These are phyloP conservation scores for Hemiprocne comata DNA, from an alignment of 2,113 vertebrate genomes.

Conservation along the genomic window DNA sequence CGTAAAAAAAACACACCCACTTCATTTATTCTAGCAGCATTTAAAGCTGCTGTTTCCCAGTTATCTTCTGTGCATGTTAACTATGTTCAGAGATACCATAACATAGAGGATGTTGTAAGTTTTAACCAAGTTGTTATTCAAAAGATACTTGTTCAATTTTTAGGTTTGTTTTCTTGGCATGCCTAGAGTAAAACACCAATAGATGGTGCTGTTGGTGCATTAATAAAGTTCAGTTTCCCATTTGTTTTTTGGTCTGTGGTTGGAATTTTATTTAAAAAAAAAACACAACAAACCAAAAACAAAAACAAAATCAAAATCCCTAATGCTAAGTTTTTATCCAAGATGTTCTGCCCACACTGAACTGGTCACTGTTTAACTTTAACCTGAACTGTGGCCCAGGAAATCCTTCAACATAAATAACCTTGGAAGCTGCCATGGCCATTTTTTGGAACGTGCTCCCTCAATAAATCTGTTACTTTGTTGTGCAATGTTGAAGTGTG, in stretches of 20 bases:
- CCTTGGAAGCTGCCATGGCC: slow-evolving; percentile 54
- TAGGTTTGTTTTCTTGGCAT: background rate
- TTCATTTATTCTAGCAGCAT: background rate
- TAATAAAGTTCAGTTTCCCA: background rate
- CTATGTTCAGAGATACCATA: background rate
- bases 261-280: background rate
- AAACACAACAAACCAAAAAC: background rate
- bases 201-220: slow-evolving; percentile 67
- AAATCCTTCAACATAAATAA: slow-evolving; percentile 64
- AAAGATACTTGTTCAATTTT: background rate
- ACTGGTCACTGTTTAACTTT: slow-evolving; percentile 44
- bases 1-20: no score
- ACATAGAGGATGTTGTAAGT: background rate
- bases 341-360: slow-evolving; percentile 48
- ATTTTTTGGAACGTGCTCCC: slow-evolving; percentile 37
- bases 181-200: background rate
- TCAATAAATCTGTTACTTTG: slow-evolving; percentile 64
- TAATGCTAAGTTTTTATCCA: slow-evolving; percentile 32
- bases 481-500: slow-evolving; percentile 65
- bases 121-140: background rate
- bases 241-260: slow-evolving; percentile 37
- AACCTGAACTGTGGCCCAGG: slow-evolving; percentile 62
- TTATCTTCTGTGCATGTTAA: background rate
- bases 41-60: background rate
- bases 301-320: slow-evolving; percentile 48